Conservation (phyloP, 2,113 vertebrate genomes). For the Mastomys coucha region DNA sequence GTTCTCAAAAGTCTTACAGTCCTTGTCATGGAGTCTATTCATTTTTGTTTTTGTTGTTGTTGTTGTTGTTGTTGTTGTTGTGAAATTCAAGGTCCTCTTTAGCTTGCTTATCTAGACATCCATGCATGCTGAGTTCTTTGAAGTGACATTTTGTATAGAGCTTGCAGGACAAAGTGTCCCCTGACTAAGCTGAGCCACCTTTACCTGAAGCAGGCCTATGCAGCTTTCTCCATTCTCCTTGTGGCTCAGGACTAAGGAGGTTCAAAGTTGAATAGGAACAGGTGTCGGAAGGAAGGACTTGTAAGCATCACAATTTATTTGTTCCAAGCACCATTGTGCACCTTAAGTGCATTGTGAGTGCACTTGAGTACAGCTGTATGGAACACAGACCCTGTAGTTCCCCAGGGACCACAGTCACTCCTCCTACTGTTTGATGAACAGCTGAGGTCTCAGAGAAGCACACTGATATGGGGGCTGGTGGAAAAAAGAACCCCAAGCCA, state of each 20-base stretch:
- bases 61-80: neutral
- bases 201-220: neutral
- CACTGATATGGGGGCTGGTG: neutral
- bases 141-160: neutral
- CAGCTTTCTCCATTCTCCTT: fast-evolving
- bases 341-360: neutral
- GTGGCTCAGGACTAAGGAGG: neutral
- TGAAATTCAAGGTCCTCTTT: neutral
- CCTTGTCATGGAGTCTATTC: neutral
- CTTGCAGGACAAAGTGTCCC: neutral
- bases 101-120: neutral
- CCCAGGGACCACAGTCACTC: neutral
- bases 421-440: neutral
- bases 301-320: neutral
- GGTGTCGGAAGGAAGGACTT: neutral
- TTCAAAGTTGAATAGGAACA: neutral
- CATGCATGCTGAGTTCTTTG: neutral
- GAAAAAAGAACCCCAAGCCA: neutral
- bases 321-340: neutral
- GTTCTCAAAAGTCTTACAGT: too few species aligned
- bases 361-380: neutral
- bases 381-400: fast-evolving
- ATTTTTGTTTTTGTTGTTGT: neutral
- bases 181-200: too few species aligned
- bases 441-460: constrained; percentile 8